Evolutionary conservation across 2,888 invertebrate genomes (phyloP).

Genomic region (Macrophya alboannulata): DNA sequence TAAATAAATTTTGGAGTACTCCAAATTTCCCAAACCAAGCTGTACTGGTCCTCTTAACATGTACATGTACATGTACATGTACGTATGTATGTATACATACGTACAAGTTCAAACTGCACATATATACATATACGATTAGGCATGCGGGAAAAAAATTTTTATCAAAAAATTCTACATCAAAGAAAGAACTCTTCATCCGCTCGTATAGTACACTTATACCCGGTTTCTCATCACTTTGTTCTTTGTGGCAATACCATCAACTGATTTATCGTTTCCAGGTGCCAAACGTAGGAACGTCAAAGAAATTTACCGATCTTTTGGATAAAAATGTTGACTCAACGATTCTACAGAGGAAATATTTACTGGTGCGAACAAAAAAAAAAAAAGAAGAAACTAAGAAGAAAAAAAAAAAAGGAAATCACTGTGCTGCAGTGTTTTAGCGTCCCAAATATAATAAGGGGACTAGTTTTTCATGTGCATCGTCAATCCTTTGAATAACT

Average conservation of each 20-base stretch:
- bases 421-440: background rate
- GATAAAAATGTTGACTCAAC: slow-evolving; percentile 23
- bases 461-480: background rate
- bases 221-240: background rate
- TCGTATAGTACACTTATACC: background rate
- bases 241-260: slow-evolving; percentile 5
- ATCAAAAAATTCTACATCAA: background rate
- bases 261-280: slow-evolving; percentile 26
- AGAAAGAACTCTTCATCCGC: background rate
- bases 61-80: no score
- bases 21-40: no score
- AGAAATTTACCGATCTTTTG: slow-evolving; percentile 7
- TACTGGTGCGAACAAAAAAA: background rate
- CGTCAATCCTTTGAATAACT: background rate
- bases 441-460: background rate
- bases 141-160: background rate
- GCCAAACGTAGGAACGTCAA: background rate
- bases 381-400: background rate
- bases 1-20: no score
- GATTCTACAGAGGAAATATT: background rate
- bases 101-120: background rate
- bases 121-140: background rate
- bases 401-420: background rate
- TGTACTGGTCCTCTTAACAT: no score
- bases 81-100: background rate